Conservation (phyloP, 2,113 vertebrate species). For the Patagioenas fasciata region DNA sequence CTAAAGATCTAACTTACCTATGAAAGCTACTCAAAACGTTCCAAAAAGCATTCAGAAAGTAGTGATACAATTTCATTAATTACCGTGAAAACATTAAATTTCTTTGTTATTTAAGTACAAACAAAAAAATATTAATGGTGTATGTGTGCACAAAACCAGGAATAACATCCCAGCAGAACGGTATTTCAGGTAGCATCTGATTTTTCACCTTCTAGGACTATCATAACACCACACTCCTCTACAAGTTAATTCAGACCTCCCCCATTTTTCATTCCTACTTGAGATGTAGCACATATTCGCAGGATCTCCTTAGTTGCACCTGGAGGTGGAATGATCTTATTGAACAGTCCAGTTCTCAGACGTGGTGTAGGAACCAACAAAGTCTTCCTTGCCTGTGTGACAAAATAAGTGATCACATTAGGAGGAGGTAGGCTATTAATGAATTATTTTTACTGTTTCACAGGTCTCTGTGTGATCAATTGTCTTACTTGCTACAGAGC, state of each 20-base stretch:
- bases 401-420: neutral
- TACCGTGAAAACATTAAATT: neutral
- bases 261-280: constrained; percentile 67
- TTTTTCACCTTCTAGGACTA: neutral
- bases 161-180: neutral
- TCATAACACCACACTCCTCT: too few species aligned
- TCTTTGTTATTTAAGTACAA: neutral
- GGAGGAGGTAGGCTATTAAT: neutral
- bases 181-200: neutral
- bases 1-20: neutral
- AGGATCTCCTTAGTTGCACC: constrained; percentile 84
- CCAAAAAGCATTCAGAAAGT: neutral
- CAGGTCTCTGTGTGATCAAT: neutral
- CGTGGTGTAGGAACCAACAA: constrained; percentile 93
- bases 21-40: rapidly evolving
- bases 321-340: constrained; percentile 85
- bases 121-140: neutral
- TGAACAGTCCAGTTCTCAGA: constrained; percentile 88
- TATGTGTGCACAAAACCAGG: neutral
- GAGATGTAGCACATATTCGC: constrained; percentile 85
- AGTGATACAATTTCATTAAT: neutral
- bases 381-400: constrained; percentile 84
- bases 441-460: neutral
- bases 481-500: neutral
- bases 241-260: neutral